Percentiles rank a stretch among this genome's conserved stretches.
Evolutionary conservation across 2,888 invertebrate species (phyloP).

Genomic region (Oscheius sp.): DNA sequence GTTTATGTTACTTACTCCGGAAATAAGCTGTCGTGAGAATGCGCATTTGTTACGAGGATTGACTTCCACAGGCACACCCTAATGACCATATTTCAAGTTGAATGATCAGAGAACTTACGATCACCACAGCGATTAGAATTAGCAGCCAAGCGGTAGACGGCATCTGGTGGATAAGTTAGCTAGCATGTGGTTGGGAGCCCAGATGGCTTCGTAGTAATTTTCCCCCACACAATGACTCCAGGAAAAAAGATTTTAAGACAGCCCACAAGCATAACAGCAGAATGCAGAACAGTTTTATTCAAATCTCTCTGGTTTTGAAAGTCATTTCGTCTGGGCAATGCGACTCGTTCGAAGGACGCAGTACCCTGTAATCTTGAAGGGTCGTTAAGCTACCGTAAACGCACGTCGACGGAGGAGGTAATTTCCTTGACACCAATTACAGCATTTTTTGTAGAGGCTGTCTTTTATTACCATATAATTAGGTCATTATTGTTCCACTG

Average conservation of each 20-base stretch:
- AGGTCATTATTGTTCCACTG: too few relatives aligned
- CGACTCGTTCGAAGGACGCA: too few relatives aligned
- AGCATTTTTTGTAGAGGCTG: too few relatives aligned
- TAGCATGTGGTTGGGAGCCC: not conserved
- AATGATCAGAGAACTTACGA: not conserved
- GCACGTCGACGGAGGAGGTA: too few relatives aligned
- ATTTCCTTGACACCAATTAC: too few relatives aligned
- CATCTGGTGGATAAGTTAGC: conserved; percentile 9
- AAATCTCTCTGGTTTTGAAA: not conserved
- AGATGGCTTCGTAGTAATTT: too few relatives aligned
- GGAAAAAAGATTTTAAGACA: too few relatives aligned
- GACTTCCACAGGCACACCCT: conserved; percentile 16
- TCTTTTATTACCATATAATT: too few relatives aligned
- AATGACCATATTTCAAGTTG: not conserved
- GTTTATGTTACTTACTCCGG: conserved; percentile 39
- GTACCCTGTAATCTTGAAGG: too few relatives aligned
- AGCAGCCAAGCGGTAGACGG: not conserved
- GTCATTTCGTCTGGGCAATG: too few relatives aligned
- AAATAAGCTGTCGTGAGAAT: conserved; percentile 37
- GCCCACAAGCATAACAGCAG: not conserved
- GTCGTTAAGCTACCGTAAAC: not conserved
- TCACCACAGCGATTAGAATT: not conserved
- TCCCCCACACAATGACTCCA: too few relatives aligned
- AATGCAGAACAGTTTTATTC: not conserved
- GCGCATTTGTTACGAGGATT: conserved; percentile 36